phyloP scores from a whole-genome alignment of 2,888 invertebrate species.

The Bombylius major region DNA sequence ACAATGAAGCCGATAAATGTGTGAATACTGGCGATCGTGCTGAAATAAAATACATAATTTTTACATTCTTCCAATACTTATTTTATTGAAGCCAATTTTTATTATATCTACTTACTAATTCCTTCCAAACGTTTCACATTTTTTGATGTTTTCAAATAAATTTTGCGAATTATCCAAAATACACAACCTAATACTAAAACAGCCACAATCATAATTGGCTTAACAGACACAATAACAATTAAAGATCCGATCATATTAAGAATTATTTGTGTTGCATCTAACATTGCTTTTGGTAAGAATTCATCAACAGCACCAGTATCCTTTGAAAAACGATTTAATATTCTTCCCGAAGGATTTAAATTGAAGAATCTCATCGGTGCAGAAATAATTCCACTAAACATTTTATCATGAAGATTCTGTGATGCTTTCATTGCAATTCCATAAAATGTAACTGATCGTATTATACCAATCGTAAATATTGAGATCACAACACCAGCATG shows the following conservation, averaged over 20 bases:
- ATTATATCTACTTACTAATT: constrained; percentile 39
- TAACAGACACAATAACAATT: constrained; percentile 48
- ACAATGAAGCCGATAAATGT: constrained; percentile 59
- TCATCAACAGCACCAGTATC: constrained; percentile 76
- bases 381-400: constrained; percentile 44
- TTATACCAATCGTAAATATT: constrained; percentile 44
- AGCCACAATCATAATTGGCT: constrained; percentile 46
- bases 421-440: constrained; percentile 51
- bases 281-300: constrained; percentile 52
- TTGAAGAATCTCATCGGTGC: constrained; percentile 64
- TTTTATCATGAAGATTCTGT: constrained; percentile 51
- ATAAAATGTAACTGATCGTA: constrained; percentile 52
- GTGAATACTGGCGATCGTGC: constrained; percentile 71
- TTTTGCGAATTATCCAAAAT: constrained; percentile 46
- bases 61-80: background rate
- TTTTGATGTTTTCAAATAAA: constrained; percentile 56
- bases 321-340: constrained; percentile 69
- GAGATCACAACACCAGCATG: constrained; percentile 44
- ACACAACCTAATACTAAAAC: constrained; percentile 43
- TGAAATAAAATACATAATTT: constrained; percentile 24
- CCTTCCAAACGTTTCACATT: constrained; percentile 54
- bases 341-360: constrained; percentile 66
- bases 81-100: background rate
- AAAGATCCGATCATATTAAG: constrained; percentile 43
- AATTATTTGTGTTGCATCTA: constrained; percentile 49